Evolutionary conservation across 2,113 vertebrate genomes (phyloP).

Genomic region (Bolborhynchus lineola): DNA sequence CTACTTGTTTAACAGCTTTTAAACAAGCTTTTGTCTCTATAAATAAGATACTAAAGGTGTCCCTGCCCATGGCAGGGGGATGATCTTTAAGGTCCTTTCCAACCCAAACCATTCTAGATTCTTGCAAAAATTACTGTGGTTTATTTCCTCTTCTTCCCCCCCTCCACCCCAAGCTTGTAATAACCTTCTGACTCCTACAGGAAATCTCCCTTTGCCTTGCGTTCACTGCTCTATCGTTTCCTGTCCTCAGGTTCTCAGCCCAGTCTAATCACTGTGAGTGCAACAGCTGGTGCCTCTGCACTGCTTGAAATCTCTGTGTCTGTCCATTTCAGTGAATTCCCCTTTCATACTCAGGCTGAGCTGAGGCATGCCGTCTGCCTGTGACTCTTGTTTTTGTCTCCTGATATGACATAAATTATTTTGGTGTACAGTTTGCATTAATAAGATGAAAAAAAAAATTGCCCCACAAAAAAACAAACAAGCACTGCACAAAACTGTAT

Average conservation of each 20-base stretch:
- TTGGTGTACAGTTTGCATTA: background rate
- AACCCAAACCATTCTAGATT: background rate
- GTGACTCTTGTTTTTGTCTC: background rate
- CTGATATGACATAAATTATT: background rate
- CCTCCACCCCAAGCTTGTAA: background rate
- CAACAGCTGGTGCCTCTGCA: background rate
- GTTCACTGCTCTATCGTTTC: background rate
- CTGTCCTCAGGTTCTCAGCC: background rate
- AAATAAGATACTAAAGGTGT: background rate
- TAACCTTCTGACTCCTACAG: background rate
- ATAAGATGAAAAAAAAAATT: conserved; percentile 1
- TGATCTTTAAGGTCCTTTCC: background rate
- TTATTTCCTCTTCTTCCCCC: background rate
- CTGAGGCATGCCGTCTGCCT: background rate
- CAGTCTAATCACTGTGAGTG: background rate
- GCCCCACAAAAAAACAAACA: background rate
- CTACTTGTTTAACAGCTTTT: background rate
- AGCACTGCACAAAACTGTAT: background rate
- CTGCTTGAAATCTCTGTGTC: background rate
- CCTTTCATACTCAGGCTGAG: background rate
- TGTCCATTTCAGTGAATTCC: background rate
- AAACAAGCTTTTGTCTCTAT: background rate
- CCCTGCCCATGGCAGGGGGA: background rate
- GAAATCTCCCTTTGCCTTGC: background rate
- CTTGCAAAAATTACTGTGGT: background rate